phyloP scores from a whole-genome alignment of 2,888 invertebrate genomes.

The Conomelus anceps region DNA sequence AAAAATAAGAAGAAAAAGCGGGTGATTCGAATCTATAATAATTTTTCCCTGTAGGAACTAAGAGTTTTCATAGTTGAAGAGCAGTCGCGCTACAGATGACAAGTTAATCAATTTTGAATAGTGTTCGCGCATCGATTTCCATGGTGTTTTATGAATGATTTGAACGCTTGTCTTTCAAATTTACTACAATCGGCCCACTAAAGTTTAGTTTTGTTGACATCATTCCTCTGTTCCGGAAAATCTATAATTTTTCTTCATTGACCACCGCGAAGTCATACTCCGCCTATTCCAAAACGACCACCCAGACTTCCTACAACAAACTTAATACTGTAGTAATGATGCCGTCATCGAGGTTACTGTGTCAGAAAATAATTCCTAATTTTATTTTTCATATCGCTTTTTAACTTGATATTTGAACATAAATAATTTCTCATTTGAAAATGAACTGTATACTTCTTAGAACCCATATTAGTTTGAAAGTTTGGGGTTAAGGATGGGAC shows the following conservation, averaged over 20 bases:
- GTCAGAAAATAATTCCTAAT: too few species aligned
- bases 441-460: too few species aligned
- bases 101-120: not conserved
- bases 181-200: not conserved
- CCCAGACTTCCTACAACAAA: not conserved
- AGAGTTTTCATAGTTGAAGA: not conserved
- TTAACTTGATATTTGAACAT: too few species aligned
- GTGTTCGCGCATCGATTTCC: not conserved
- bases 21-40: not conserved
- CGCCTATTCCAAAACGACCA: not conserved
- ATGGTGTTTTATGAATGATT: not conserved
- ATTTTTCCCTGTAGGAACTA: not conserved
- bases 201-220: not conserved
- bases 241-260: not conserved
- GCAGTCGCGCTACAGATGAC: not conserved
- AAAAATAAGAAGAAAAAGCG: too few species aligned
- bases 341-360: too few species aligned
- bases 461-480: too few species aligned
- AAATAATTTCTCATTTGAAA: too few species aligned
- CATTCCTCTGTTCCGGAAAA: not conserved
- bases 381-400: too few species aligned
- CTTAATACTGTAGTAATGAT: too few species aligned
- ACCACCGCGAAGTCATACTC: not conserved
- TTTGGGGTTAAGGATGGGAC: too few species aligned
- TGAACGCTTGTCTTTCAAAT: not conserved